These are phyloP conservation scores for Varanus salvator DNA, from an alignment of 2,113 vertebrate genomes.

Conservation along the genomic window DNA sequence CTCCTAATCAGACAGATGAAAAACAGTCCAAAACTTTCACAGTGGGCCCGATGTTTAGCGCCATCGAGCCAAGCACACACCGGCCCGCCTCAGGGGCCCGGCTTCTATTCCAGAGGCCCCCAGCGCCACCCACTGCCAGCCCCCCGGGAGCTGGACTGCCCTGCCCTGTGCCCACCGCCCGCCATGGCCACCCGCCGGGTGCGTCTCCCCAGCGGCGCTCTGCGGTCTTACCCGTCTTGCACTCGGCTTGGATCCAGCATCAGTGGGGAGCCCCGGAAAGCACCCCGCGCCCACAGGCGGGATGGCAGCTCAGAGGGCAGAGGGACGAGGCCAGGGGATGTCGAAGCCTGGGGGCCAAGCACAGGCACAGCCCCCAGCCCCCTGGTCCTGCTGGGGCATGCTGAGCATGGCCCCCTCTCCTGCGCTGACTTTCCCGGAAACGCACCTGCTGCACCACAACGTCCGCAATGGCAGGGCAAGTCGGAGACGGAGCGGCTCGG, in stretches of 20 bases:
- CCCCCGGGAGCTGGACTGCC: too few species aligned
- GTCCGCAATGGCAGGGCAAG: background rate
- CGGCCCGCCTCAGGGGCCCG: slow-evolving; percentile 72
- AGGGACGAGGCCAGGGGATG: background rate
- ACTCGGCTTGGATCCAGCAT: background rate
- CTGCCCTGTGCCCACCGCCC: too few species aligned
- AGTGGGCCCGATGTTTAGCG: slow-evolving; percentile 91
- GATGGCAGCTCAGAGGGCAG: too few species aligned
- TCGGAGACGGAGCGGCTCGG: background rate
- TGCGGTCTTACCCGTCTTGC: too few species aligned
- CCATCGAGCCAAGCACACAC: slow-evolving; percentile 51
- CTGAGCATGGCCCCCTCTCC: too few species aligned
- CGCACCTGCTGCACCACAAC: background rate
- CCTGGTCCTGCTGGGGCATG: too few species aligned
- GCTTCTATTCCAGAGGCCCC: slow-evolving; percentile 77
- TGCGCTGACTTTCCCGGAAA: background rate
- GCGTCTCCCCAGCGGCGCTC: too few species aligned
- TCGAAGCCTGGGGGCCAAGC: background rate
- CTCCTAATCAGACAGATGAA: slow-evolving; percentile 54
- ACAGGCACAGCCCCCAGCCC: too few species aligned
- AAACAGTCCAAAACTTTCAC: slow-evolving; percentile 87
- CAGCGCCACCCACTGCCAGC: background rate
- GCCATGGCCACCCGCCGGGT: too few species aligned
- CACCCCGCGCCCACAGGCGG: too few species aligned
- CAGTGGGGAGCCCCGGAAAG: background rate